Base-by-base conservation (phyloP, 2,113 vertebrate species). In the Heliornis fulica region DNA sequence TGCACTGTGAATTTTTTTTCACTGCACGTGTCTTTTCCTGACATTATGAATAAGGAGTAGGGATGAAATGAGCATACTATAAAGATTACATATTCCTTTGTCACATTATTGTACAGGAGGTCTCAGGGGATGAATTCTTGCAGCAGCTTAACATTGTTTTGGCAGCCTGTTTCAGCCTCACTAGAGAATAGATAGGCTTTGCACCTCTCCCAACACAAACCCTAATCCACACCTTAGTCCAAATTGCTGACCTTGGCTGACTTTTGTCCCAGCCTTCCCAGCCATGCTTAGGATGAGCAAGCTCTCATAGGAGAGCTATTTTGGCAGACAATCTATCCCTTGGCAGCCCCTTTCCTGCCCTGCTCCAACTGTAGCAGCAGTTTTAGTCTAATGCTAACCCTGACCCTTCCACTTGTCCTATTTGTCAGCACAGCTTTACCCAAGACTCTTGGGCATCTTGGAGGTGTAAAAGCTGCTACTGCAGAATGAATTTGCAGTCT, bases 71-170 rank as follows among this genome's bases (percentile, higher is more conserved):
- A 84, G 51, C 60, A 75, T 83, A 78, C 56, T 34, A 29, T 89
- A 63, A 89, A 90, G 83, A 92, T 81, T 70, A 77, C 68, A 64
- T 28, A 48, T 89, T 71, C 13, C 21, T 86, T 93, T 60, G 50
- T 83, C 63, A 54, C 13, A 64, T 83, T 91, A 59, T 79, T 87
- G 31, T 75, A 89, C 36, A 68, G 87, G 83, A 92, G 57, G 38
- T 87, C 89, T 87, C 83, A 56, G 56, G 36, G 48, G 65, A 92
- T n/a, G 29, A 90, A 66, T 83, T 89, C 46, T 94, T 94, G 68
- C 72, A 92, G 65, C 45, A 78, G 60, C 43, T 90, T 84, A 83
- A 92, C 56, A 46, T 7, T 63, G 40, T 26, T 43, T 94, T 92
- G 23, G 38, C 77, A 89, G 53, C 26, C 38, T 69, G 32, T 40